A percentile compares a stretch with the other conserved stretches of the same genome.
These are phyloP conservation scores for Eupsilia transversa DNA, from an alignment of 2,888 invertebrate species.

Conservation along the genomic window DNA sequence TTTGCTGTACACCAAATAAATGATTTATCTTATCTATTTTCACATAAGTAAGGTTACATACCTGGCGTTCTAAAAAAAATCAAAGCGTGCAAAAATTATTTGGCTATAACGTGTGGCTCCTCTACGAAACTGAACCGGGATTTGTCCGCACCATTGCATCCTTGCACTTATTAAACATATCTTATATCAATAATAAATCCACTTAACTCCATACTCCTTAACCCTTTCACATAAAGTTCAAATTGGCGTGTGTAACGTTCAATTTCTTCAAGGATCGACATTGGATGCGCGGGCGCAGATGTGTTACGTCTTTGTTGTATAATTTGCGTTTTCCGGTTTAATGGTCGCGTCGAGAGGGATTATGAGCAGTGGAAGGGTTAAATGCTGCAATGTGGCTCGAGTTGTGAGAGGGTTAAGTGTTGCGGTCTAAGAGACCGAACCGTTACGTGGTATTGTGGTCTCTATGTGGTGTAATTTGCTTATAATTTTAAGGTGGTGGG, in stretches of 20 bases:
- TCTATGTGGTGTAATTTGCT: constrained; percentile 1
- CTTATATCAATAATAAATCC: constrained; percentile 88
- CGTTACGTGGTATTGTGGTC: constrained; percentile 54
- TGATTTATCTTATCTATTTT: too few species aligned
- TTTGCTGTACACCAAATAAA: too few species aligned
- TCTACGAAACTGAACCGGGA: constrained; percentile 80
- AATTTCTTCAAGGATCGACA: constrained; percentile 59
- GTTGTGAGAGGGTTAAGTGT: constrained; percentile 59
- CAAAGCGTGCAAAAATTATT: constrained; percentile 2
- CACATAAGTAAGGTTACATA: background rate
- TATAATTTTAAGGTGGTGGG: constrained; percentile 1
- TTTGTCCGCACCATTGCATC: constrained; percentile 84
- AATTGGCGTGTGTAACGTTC: constrained; percentile 52
- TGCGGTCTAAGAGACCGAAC: constrained; percentile 48
- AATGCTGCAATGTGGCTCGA: constrained; percentile 72
- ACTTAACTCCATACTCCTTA: constrained; percentile 72
- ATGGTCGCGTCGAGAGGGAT: constrained; percentile 86
- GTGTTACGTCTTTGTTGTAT: constrained; percentile 89
- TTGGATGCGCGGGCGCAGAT: constrained; percentile 84
- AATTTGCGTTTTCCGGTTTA: constrained; percentile 90
- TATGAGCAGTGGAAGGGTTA: constrained; percentile 76
- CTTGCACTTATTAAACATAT: constrained; percentile 88
- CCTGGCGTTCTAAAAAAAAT: too few species aligned
- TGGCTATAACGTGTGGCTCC: constrained; percentile 71
- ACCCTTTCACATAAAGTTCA: constrained; percentile 61